A percentile compares a stretch with the other conserved stretches of the same genome.
phyloP scores from a whole-genome alignment of 37 sponge, comb jelly and placozoan genomes.

The Cliona cf. orientalis region DNA sequence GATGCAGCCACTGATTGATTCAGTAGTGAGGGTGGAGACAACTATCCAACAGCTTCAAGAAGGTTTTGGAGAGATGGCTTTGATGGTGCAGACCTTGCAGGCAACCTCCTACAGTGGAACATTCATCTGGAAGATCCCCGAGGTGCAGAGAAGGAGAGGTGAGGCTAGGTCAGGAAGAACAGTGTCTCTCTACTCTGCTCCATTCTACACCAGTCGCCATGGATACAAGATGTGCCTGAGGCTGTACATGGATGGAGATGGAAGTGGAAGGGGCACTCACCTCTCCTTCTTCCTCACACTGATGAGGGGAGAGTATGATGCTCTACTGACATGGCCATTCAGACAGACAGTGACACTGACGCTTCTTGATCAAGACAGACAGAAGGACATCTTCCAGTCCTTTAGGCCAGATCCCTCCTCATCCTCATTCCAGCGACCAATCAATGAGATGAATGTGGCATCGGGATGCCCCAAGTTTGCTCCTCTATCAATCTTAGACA shows the following conservation, averaged over 20 bases:
- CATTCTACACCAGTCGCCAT: constrained; percentile 82
- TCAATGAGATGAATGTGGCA: constrained; percentile 82
- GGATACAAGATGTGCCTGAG: constrained; percentile 88
- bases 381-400: constrained; percentile 60
- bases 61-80: constrained; percentile 52
- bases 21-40: constrained; percentile 40
- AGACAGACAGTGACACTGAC: constrained; percentile 67
- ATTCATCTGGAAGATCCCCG: constrained; percentile 87
- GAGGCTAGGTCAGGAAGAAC: constrained; percentile 77
- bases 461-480: constrained; percentile 90
- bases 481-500: constrained; percentile 61
- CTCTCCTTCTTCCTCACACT: constrained; percentile 84
- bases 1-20: constrained; percentile 39
- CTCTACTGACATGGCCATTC: constrained; percentile 88
- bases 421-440: constrained; percentile 71
- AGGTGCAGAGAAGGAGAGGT: constrained; percentile 59
- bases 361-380: constrained; percentile 68
- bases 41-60: constrained; percentile 57
- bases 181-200: constrained; percentile 84
- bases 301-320: constrained; percentile 89
- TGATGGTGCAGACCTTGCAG: constrained; percentile 75
- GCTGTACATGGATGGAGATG: constrained; percentile 89
- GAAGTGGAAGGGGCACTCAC: constrained; percentile 70
- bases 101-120: constrained; percentile 73
- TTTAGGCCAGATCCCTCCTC: constrained; percentile 74